Evolutionary conservation across 2,113 vertebrate species (phyloP).

Genomic region (Oostethus manadensis): DNA sequence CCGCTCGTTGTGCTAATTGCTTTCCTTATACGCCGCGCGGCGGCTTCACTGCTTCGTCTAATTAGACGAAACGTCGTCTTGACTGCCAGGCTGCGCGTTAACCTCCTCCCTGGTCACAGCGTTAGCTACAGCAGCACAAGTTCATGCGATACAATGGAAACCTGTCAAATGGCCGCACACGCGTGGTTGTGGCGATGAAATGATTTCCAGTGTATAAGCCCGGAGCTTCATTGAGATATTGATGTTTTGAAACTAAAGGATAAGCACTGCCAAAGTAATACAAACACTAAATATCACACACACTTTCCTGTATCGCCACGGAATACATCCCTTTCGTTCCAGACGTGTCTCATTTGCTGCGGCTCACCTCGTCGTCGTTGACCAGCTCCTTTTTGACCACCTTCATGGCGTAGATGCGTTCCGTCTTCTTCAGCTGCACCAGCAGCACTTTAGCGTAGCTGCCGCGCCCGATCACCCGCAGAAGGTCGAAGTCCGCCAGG

Average conservation of each 20-base stretch:
- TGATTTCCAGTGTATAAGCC: too few species aligned
- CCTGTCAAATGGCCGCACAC: too few species aligned
- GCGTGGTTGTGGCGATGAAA: too few species aligned
- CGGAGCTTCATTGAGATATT: too few species aligned
- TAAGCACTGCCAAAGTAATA: too few species aligned
- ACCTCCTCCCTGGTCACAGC: constrained; percentile 72
- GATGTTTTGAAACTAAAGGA: too few species aligned
- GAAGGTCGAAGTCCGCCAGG: constrained; percentile 91
- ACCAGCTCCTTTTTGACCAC: constrained; percentile 99
- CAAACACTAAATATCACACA: too few species aligned
- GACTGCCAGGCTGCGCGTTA: neutral
- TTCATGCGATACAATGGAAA: too few species aligned
- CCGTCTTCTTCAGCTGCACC: constrained; percentile 93
- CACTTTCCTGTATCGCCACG: too few species aligned
- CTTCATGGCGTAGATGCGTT: constrained; percentile 99
- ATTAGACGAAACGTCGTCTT: neutral
- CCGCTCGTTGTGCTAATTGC: constrained; percentile 27
- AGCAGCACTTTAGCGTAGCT: constrained; percentile 97
- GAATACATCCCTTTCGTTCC: too few species aligned
- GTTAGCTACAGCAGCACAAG: neutral
- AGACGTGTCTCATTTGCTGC: too few species aligned
- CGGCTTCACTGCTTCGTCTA: constrained; percentile 16
- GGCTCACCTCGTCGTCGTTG: constrained; percentile 91
- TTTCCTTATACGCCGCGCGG: constrained; percentile 44
- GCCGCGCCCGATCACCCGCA: constrained; percentile 93